Percentiles rank a stretch among this genome's conserved stretches.
Evolutionary conservation across 2,888 invertebrate species (phyloP).

Genomic region (Eristalinus sepulchralis): DNA sequence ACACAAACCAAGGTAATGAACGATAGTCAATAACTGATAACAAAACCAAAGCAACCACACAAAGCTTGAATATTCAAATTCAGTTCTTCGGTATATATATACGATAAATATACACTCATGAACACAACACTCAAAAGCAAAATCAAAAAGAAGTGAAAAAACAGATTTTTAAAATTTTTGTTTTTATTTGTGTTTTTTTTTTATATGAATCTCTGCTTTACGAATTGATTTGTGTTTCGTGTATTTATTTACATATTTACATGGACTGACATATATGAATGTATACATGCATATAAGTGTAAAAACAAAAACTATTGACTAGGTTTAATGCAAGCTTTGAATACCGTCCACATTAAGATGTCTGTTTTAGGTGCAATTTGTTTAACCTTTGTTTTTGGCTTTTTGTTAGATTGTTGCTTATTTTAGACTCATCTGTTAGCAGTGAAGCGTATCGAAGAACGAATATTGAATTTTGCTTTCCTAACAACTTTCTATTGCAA

Average conservation of each 20-base stretch:
- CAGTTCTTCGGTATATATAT: conserved; percentile 56
- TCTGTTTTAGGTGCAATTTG: conserved; percentile 45
- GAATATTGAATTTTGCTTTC: conserved; percentile 59
- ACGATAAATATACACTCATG: not conserved
- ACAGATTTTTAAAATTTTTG: too few relatives aligned
- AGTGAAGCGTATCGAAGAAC: conserved; percentile 59
- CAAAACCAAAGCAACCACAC: conserved; percentile 3
- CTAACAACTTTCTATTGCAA: conserved; percentile 49
- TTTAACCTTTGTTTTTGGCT: conserved; percentile 16
- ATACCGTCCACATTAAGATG: conserved; percentile 77
- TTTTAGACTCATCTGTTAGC: conserved; percentile 24
- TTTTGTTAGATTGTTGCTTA: not conserved
- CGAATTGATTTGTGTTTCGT: conserved; percentile 30
- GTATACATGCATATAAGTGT: not conserved
- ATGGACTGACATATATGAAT: conserved; percentile 63
- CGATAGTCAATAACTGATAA: conserved; percentile 6
- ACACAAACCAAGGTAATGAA: not conserved
- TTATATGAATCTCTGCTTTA: conserved; percentile 36
- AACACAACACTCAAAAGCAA: not conserved
- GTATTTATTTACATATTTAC: conserved; percentile 32
- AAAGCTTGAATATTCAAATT: conserved; percentile 45
- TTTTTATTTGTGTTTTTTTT: conserved; percentile 64
- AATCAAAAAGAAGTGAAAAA: conserved; percentile 15
- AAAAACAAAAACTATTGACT: conserved; percentile 46
- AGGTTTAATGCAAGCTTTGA: conserved; percentile 77